Evolutionary conservation across 1,140 invertebrate genomes (phyloP).

Genomic region (Leptinotarsa texana): DNA sequence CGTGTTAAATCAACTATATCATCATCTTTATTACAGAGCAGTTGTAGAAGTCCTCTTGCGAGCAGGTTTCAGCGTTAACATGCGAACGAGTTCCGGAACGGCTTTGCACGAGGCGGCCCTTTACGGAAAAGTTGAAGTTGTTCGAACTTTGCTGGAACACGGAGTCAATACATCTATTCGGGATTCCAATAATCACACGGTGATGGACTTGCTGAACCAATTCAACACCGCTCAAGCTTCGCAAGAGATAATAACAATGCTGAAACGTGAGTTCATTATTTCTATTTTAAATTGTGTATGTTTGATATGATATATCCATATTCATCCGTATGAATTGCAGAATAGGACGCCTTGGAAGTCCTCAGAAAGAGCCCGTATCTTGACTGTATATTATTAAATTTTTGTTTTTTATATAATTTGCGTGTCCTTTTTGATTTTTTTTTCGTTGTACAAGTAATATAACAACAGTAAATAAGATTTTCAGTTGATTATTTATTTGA

Average conservation of each 20-base stretch:
- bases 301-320: too few relatives aligned
- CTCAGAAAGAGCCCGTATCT: too few relatives aligned
- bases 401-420: too few relatives aligned
- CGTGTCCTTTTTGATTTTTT: too few relatives aligned
- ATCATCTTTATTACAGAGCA: slow-evolving; percentile 61
- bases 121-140: slow-evolving; percentile 91
- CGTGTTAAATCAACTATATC: too few relatives aligned
- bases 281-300: too few relatives aligned
- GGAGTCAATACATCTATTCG: slow-evolving; percentile 81
- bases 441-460: too few relatives aligned
- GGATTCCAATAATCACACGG: slow-evolving; percentile 80
- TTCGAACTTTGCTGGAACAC: slow-evolving; percentile 77
- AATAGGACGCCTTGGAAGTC: too few relatives aligned
- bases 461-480: too few relatives aligned
- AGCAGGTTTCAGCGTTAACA: slow-evolving; percentile 88
- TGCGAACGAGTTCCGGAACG: slow-evolving; percentile 83
- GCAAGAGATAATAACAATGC: slow-evolving; percentile 79
- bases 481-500: too few relatives aligned
- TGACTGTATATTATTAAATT: too few relatives aligned
- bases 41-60: slow-evolving; percentile 82
- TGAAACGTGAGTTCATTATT: slow-evolving; percentile 72
- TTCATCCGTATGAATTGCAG: too few relatives aligned
- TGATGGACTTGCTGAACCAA: slow-evolving; percentile 83
- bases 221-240: slow-evolving; percentile 84
- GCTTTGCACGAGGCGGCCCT: slow-evolving; percentile 94